Evolutionary conservation across 2,888 invertebrate genomes (phyloP).

Genomic region (Schizaphis graminum): DNA sequence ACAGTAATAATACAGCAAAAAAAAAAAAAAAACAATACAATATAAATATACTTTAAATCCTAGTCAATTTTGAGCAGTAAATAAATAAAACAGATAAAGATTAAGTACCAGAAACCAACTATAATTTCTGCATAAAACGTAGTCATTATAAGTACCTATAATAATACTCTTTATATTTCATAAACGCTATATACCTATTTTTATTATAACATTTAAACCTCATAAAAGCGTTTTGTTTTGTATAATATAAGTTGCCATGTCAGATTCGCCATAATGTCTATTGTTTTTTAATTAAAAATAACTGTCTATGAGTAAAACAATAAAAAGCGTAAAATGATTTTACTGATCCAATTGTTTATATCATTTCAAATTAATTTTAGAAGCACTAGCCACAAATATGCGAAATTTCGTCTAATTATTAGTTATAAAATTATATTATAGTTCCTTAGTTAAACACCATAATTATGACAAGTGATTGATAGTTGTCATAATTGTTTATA

Average conservation of each 20-base stretch:
- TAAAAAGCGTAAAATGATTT: background rate
- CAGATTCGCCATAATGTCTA: background rate
- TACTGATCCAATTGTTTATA: background rate
- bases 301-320: background rate
- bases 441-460: background rate
- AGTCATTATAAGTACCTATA: background rate
- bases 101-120: background rate
- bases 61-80: background rate
- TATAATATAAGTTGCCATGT: background rate
- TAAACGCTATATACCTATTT: background rate
- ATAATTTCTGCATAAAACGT: conserved; percentile 6
- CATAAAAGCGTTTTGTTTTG: background rate
- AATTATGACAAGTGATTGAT: background rate
- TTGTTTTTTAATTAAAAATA: background rate
- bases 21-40: background rate
- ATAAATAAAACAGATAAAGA: background rate
- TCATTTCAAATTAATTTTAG: background rate
- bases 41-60: background rate
- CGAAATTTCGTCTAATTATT: background rate
- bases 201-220: background rate
- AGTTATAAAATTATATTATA: background rate
- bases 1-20: background rate
- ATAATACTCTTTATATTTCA: background rate
- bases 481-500: background rate
- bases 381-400: background rate